phyloP scores from a whole-genome alignment of 1,140 invertebrate species.

The Drosophila dunni region DNA sequence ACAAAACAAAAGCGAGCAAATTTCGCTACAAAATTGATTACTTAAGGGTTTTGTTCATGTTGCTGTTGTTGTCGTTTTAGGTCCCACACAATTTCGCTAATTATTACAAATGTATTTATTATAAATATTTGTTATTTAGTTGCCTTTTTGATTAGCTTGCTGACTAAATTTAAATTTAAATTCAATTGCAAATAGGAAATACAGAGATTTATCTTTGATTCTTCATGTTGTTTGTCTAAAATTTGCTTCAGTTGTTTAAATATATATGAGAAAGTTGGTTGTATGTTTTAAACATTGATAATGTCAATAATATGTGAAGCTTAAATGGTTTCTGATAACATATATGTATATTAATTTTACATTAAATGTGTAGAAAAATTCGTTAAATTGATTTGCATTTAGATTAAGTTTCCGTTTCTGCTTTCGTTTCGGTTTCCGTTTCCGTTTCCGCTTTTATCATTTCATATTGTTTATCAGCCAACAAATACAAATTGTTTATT shows the following conservation, averaged over 20 bases:
- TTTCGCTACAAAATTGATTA: slow-evolving; percentile 7
- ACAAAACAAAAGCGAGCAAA: slow-evolving; percentile 11
- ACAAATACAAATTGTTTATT: slow-evolving; percentile 62
- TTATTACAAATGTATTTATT: slow-evolving; percentile 73
- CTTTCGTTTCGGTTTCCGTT: slow-evolving; percentile 5
- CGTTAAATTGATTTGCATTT: slow-evolving; percentile 82
- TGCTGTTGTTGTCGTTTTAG: slow-evolving; percentile 63
- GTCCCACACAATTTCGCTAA: slow-evolving; percentile 80
- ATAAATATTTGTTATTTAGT: slow-evolving; percentile 54
- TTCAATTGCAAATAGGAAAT: slow-evolving; percentile 76
- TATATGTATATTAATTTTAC: slow-evolving; percentile 62
- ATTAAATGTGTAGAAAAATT: slow-evolving; percentile 82
- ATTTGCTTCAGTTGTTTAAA: slow-evolving; percentile 57
- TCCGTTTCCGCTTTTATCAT: background rate
- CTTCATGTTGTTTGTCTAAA: slow-evolving; percentile 59
- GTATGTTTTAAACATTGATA: slow-evolving; percentile 66
- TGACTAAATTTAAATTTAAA: slow-evolving; percentile 75
- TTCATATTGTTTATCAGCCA: slow-evolving; percentile 39
- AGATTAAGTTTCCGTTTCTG: slow-evolving; percentile 34
- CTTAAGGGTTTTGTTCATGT: slow-evolving; percentile 35
- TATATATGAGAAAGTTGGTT: slow-evolving; percentile 30
- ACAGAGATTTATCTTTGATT: slow-evolving; percentile 44
- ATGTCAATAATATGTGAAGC: slow-evolving; percentile 44
- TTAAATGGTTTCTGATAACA: slow-evolving; percentile 37
- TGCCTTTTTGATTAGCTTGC: slow-evolving; percentile 79